A percentile compares a stretch with the other conserved stretches of the same genome.
Conservation (phyloP, 1,140 invertebrate genomes). For the Drosophila novamexicana region DNA sequence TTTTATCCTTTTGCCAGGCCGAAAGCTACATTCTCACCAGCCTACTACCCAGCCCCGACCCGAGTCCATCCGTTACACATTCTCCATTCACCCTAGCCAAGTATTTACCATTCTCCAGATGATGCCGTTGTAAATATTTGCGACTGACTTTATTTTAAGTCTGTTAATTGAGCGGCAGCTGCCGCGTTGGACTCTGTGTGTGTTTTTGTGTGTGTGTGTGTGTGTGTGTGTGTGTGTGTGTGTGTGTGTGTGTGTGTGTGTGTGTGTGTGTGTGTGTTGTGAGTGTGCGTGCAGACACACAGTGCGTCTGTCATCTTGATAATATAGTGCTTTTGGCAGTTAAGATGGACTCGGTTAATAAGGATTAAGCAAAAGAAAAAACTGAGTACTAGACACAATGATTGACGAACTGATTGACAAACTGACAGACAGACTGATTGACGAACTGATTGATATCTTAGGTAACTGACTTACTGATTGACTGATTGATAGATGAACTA, state of each 20-base stretch:
- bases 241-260: background rate
- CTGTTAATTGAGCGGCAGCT: constrained; percentile 65
- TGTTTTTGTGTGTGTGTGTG: background rate
- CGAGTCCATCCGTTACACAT: background rate
- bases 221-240: background rate
- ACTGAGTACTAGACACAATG: background rate
- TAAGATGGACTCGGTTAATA: constrained; percentile 5
- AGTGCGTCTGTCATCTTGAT: background rate
- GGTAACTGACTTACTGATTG: too few species aligned
- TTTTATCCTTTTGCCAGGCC: constrained; percentile 72
- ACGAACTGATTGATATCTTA: too few species aligned
- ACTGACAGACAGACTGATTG: too few species aligned
- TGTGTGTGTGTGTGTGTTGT: background rate
- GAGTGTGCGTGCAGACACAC: too few species aligned
- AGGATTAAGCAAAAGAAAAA: background rate
- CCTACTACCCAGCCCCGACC: too few species aligned
- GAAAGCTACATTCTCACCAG: constrained; percentile 22
- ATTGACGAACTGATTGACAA: background rate
- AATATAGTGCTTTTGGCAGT: background rate
- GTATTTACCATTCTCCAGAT: constrained; percentile 27
- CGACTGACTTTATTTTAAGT: constrained; percentile 67
- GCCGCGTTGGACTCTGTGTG: background rate
- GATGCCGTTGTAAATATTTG: constrained; percentile 62
- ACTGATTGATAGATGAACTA: background rate
- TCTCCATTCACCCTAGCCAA: background rate